These are phyloP conservation scores for Lophius piscatorius DNA, from an alignment of 2,113 vertebrate genomes.

Conservation along the genomic window DNA sequence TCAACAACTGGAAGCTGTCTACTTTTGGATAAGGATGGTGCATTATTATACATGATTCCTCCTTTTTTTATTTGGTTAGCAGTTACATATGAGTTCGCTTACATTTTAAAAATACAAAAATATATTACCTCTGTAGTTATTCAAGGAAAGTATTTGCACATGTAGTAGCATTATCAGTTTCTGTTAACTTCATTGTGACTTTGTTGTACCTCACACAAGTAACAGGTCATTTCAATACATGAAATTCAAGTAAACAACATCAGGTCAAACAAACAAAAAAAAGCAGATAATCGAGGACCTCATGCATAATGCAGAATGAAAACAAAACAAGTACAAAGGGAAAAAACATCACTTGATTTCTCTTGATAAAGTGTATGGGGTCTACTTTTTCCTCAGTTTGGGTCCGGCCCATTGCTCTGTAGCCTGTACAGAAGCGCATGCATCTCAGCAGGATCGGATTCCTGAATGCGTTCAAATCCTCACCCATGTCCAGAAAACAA, in stretches of 20 bases:
- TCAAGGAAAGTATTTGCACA: constrained; percentile 76
- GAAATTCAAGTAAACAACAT: constrained; percentile 83
- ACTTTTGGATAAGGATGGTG: constrained; percentile 48
- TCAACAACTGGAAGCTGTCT: constrained; percentile 58
- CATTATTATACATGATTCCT: constrained; percentile 36
- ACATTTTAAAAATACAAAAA: constrained; percentile 81
- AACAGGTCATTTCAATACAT: constrained; percentile 78
- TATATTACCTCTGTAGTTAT: constrained; percentile 82
- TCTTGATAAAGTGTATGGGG: constrained; percentile 28
- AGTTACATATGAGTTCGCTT: constrained; percentile 61
- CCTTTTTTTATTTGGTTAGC: constrained; percentile 58
- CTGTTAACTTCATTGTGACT: constrained; percentile 74
- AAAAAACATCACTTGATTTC: constrained; percentile 43
- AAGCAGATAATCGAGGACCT: constrained; percentile 51
- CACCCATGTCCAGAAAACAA: constrained; percentile 12
- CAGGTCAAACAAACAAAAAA: constrained; percentile 60
- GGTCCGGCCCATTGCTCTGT: constrained; percentile 84
- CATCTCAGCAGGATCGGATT: constrained; percentile 55
- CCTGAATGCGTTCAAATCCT: constrained; percentile 47
- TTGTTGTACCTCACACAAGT: constrained; percentile 72
- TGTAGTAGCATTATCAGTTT: constrained; percentile 67
- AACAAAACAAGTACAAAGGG: constrained; percentile 41
- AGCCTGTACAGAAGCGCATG: constrained; percentile 80
- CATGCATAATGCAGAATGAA: constrained; percentile 68
- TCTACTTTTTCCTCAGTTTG: constrained; percentile 71